Percentiles rank a stretch among this genome's conserved stretches.
These are phyloP conservation scores for Ectobius pallidus DNA, from an alignment of 2,888 invertebrate genomes.

Conservation along the genomic window DNA sequence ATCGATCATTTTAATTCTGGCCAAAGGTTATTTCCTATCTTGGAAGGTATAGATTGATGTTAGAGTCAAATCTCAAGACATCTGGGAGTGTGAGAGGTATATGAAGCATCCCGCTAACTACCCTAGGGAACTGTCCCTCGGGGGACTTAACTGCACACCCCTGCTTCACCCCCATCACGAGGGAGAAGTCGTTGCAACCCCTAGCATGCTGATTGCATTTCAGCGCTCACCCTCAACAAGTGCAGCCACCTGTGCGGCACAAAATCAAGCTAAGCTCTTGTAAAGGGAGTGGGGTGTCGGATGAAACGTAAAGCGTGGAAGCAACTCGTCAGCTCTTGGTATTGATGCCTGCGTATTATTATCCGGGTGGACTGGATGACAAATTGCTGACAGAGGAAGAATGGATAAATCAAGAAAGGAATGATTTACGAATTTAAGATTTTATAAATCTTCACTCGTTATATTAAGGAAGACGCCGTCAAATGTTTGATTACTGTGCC, in stretches of 20 bases:
- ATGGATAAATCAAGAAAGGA: no score
- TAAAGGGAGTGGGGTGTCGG: not conserved
- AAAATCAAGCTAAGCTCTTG: constrained; percentile 27
- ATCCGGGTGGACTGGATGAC: no score
- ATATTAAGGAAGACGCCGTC: no score
- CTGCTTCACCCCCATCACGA: constrained; percentile 15
- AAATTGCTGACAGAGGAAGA: no score
- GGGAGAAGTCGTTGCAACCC: constrained; percentile 20
- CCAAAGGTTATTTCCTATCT: no score
- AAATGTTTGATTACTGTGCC: no score
- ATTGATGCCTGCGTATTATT: not conserved
- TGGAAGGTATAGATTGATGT: no score
- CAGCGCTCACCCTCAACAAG: constrained; percentile 28
- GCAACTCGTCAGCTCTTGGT: not conserved
- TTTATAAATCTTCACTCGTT: no score
- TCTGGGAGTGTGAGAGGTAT: not conserved
- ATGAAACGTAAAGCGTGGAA: not conserved
- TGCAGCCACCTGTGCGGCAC: constrained; percentile 30
- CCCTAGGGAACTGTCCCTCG: not conserved
- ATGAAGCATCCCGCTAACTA: not conserved
- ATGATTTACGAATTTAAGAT: no score
- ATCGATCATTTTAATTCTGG: no score
- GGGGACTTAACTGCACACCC: constrained; percentile 16
- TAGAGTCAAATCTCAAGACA: no score
- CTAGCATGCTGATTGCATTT: constrained; percentile 28